Conservation (phyloP, 1,140 invertebrate species). For the Tribolium madens region DNA sequence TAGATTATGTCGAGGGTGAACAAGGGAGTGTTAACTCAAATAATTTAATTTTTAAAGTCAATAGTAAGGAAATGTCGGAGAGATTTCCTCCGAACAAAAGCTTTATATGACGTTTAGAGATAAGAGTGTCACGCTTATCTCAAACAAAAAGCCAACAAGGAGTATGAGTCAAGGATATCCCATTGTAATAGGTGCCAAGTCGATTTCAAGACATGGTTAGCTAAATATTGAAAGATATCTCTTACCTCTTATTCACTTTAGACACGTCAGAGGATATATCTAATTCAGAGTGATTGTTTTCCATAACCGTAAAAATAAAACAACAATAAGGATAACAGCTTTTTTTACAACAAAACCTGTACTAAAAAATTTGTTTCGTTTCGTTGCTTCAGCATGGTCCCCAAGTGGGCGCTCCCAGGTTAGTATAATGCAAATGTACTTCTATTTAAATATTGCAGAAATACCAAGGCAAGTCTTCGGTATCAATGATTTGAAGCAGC, state of each 20-base stretch:
- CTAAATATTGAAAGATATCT: background rate
- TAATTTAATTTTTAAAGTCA: background rate
- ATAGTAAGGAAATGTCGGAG: background rate
- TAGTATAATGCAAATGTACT: too few species aligned
- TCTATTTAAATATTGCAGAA: background rate
- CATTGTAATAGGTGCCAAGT: background rate
- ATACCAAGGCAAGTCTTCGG: constrained; percentile 3
- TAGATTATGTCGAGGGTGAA: background rate
- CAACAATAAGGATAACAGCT: background rate
- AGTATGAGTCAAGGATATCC: background rate
- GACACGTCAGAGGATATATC: background rate
- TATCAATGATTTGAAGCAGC: constrained; percentile 27
- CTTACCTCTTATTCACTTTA: background rate
- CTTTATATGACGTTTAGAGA: background rate
- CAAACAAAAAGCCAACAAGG: background rate
- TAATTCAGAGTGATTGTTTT: constrained; percentile 5
- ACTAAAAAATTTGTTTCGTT: constrained; percentile 30
- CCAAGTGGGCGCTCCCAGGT: too few species aligned
- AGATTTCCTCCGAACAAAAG: background rate
- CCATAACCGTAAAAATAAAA: constrained; percentile 2
- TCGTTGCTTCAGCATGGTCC: constrained; percentile 4
- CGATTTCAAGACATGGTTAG: background rate
- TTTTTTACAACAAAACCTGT: constrained; percentile 1
- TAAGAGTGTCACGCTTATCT: background rate
- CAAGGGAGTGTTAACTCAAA: background rate